These are phyloP conservation scores for Python bivittatus DNA, from an alignment of 2,113 vertebrate genomes.

Conservation along the genomic window DNA sequence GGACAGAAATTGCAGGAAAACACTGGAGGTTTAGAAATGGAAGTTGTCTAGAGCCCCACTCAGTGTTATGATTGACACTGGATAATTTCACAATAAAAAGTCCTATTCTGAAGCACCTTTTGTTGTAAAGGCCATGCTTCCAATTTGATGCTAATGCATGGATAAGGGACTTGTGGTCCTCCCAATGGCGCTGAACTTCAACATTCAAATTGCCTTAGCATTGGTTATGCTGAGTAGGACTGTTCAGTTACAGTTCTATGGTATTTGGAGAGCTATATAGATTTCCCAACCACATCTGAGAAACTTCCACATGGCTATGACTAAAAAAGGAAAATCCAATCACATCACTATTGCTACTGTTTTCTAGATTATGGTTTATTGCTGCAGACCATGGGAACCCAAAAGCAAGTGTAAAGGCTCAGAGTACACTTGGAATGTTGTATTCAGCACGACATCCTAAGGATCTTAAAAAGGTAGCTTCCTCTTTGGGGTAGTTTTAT, in stretches of 20 bases:
- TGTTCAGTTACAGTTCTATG: neutral
- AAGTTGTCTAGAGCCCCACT: neutral
- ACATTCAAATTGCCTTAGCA: neutral
- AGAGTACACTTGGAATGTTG: slow-evolving; percentile 78
- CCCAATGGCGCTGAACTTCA: neutral
- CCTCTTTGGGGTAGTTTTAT: neutral
- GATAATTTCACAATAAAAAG: neutral
- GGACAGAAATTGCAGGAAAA: neutral
- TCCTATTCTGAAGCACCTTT: neutral
- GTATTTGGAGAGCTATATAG: neutral
- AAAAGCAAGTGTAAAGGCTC: slow-evolving; percentile 79
- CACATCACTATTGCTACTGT: neutral
- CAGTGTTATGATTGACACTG: neutral
- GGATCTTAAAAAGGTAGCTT: slow-evolving; percentile 77
- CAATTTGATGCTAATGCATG: neutral
- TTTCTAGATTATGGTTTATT: slow-evolving; percentile 74
- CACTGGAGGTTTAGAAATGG: neutral
- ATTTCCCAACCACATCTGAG: neutral
- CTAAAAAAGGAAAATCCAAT: neutral
- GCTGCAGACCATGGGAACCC: slow-evolving; percentile 81
- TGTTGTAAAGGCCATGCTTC: neutral
- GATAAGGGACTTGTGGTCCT: neutral
- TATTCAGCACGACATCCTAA: slow-evolving; percentile 72
- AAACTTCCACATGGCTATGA: neutral
- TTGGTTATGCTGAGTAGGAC: neutral